Percentiles rank a stretch among this genome's conserved stretches.
These are phyloP conservation scores for Hemithea aestivaria DNA, from an alignment of 2,888 invertebrate species.

Conservation along the genomic window DNA sequence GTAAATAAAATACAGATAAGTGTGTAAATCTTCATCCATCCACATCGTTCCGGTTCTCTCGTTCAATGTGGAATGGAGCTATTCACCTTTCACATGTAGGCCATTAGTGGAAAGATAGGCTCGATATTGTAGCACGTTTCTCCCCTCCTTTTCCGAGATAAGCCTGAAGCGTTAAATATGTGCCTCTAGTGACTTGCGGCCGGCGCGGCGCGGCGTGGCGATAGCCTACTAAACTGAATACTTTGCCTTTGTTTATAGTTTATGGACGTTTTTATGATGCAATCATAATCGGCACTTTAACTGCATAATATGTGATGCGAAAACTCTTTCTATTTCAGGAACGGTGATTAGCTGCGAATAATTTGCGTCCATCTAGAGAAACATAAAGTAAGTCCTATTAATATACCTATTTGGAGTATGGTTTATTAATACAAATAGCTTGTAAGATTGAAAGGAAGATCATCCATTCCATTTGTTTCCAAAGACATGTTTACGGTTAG, in stretches of 20 bases:
- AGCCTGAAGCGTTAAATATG: conserved; percentile 62
- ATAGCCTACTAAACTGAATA: conserved; percentile 47
- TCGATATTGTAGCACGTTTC: conserved; percentile 60
- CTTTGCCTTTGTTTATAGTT: conserved; percentile 32
- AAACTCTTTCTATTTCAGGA: conserved; percentile 36
- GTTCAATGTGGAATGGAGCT: conserved; percentile 54
- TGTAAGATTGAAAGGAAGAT: too few species aligned
- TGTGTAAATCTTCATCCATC: conserved; percentile 51
- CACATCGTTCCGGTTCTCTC: conserved; percentile 46
- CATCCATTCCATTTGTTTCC: not conserved
- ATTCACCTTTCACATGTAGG: conserved; percentile 72
- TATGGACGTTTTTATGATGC: conserved; percentile 27
- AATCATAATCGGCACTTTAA: conserved; percentile 31
- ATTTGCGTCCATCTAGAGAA: too few species aligned
- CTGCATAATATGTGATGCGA: conserved; percentile 19
- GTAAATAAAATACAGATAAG: conserved; percentile 31
- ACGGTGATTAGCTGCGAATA: conserved; percentile 9
- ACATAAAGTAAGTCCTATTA: not conserved
- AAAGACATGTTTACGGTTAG: conserved; percentile 4
- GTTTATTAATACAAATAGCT: too few species aligned
- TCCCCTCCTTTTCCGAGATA: conserved; percentile 55
- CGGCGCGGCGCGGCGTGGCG: conserved; percentile 27
- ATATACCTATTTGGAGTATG: too few species aligned
- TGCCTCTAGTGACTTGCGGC: conserved; percentile 54
- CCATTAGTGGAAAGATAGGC: conserved; percentile 72